Conservation (phyloP, 30 jellyfish, hydroid and myxozoan species). For the Mastigias papua region DNA sequence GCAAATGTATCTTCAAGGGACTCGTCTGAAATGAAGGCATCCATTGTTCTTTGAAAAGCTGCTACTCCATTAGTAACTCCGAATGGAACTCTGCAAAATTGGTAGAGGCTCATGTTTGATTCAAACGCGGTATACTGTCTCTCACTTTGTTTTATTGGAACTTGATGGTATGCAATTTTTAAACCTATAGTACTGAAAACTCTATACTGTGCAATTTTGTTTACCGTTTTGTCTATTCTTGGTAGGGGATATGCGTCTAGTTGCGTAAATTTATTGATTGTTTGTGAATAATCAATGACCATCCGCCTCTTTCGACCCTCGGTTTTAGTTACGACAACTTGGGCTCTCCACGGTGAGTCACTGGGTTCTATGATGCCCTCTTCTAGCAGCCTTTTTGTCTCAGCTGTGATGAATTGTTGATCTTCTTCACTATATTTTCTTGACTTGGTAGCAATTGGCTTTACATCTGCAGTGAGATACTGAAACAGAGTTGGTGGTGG, state of each 20-base stretch:
- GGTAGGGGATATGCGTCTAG: constrained; percentile 73
- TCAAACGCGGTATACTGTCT: constrained; percentile 72
- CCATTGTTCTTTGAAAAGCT: constrained; percentile 45
- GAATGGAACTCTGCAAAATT: constrained; percentile 57
- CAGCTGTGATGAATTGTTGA: constrained; percentile 61
- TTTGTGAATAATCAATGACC: constrained; percentile 48
- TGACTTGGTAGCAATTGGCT: constrained; percentile 80
- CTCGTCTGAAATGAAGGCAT: constrained; percentile 16
- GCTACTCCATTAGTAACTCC: constrained; percentile 74
- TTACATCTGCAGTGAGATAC: constrained; percentile 53
- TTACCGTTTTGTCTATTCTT: constrained; percentile 44
- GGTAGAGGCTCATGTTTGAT: constrained; percentile 53
- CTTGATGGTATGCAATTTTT: constrained; percentile 54
- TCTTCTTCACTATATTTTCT: constrained; percentile 53
- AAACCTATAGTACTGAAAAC: constrained; percentile 68
- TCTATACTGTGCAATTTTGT: constrained; percentile 59
- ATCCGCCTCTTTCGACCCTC: constrained; percentile 46
- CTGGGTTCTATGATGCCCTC: constrained; percentile 83
- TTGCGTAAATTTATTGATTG: constrained; percentile 35
- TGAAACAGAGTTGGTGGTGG: constrained; percentile 66
- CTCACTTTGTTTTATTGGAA: constrained; percentile 29
- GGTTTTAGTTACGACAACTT: neutral
- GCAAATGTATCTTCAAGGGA: constrained; percentile 43
- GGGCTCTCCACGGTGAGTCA: constrained; percentile 87
- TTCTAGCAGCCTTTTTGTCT: constrained; percentile 36